Evolutionary conservation across 1,140 invertebrate genomes (phyloP), one percentile per base, ranked within the genome.

Genomic region (Drosophila burlai): DNA sequence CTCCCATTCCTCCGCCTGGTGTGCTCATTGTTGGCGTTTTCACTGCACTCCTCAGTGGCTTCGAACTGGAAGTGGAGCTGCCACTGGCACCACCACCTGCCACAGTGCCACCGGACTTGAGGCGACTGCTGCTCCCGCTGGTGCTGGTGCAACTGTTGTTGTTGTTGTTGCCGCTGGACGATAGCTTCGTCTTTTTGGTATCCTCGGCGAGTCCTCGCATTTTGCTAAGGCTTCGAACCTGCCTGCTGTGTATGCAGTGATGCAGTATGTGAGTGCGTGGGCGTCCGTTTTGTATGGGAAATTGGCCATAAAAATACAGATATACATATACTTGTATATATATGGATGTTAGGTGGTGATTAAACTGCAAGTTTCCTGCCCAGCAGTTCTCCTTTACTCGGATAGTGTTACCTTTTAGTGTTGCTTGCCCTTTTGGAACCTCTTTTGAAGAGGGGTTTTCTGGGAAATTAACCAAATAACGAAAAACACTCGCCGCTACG

Each of bases 201-300:
- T 92, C 91, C 67, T 92, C 91, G 55, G 79, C 83, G 40, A 92
- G 68, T 73, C 85, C 83, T 80, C 91, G 91, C 91, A 92, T 92
- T 64, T 89, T 91, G 54, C 42, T 64, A 43, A 24, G 54, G 69
- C 68, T 80, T 64, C 69, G 21, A 63, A 47, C n/a, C 43, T 45
- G 36, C 24, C 65, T 50, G 36, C 52, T 54, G 54, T 57, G 54
- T 57, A 57, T 57, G 54, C 54, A 57, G 36, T 26, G 8, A 13
- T 40, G 34, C 36, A 40, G 52, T 55, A 55, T 57, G 75, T 67
- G 42, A 54, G 47, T 73, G 52, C 38, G 73, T 75, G 54, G 62
- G 71, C 59, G 68, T 72, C 47, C 45, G 69, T 59, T 46, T 62
- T 8, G 36, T 63, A 54, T 54, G 43, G n/a, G 65, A 13, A 57